Conservation (phyloP, 2,113 vertebrate genomes). For the Paracyprichromis sp. region DNA sequence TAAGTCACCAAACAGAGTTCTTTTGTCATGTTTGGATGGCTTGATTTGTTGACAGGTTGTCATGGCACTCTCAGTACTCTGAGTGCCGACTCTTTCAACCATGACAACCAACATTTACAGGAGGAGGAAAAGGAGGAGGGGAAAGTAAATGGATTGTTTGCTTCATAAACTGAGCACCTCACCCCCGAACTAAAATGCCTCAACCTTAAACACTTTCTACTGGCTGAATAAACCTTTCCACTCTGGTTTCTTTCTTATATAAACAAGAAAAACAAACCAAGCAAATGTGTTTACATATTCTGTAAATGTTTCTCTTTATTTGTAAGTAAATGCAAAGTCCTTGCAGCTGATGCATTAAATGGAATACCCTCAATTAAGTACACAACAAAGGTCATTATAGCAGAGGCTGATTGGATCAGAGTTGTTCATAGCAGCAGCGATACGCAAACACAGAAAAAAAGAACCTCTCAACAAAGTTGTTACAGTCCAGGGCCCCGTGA, state of each 20-base stretch:
- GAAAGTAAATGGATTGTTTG: neutral
- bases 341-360: constrained; percentile 66
- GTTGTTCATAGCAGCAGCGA: constrained; percentile 60
- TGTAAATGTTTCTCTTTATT: constrained; percentile 74
- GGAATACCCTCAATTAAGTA: constrained; percentile 54
- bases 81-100: neutral
- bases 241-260: neutral
- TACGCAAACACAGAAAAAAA: constrained; percentile 52
- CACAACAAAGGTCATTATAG: constrained; percentile 66
- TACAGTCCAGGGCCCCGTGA: constrained; percentile 1
- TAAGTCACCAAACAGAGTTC: constrained; percentile 35
- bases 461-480: neutral
- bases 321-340: constrained; percentile 70
- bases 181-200: neutral
- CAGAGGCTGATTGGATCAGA: constrained; percentile 59
- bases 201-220: neutral
- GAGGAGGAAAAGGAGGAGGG: neutral
- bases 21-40: constrained; percentile 6
- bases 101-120: neutral
- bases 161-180: neutral
- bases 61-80: constrained; percentile 26
- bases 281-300: constrained; percentile 37
- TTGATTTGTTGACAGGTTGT: constrained; percentile 69
- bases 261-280: constrained; percentile 19
- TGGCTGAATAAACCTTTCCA: neutral